These are phyloP conservation scores for Flabesymbios commensalis DNA, from an alignment of 2,888 invertebrate species.

Conservation along the genomic window DNA sequence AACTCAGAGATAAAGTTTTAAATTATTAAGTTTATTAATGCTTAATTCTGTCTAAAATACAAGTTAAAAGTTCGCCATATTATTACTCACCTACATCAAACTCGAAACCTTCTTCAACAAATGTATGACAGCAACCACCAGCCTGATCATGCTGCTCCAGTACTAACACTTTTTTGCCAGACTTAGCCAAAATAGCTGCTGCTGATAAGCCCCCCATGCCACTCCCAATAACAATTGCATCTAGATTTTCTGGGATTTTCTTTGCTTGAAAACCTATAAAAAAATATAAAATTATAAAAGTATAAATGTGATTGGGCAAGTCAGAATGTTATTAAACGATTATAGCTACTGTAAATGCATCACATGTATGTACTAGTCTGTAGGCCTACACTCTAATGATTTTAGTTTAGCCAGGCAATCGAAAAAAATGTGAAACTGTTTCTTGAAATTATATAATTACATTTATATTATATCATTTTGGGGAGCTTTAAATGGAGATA, in stretches of 20 bases:
- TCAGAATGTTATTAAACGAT: background rate
- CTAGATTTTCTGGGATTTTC: slow-evolving; percentile 52
- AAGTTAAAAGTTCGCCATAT: background rate
- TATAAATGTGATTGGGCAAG: background rate
- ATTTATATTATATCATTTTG: too few species aligned
- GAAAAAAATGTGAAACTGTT: background rate
- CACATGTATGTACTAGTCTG: background rate
- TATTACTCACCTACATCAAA: slow-evolving; percentile 61
- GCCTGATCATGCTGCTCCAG: slow-evolving; percentile 62
- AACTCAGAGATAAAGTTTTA: background rate
- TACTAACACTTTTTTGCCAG: slow-evolving; percentile 60
- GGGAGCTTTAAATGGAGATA: too few species aligned
- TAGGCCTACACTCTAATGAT: background rate
- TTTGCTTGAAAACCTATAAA: slow-evolving; percentile 48
- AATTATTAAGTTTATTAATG: background rate
- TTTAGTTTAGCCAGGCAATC: background rate
- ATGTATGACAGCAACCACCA: slow-evolving; percentile 62
- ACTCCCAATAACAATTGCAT: slow-evolving; percentile 61
- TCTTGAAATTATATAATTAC: background rate
- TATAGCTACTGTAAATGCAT: background rate
- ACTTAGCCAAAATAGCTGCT: slow-evolving; percentile 55
- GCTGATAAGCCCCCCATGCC: slow-evolving; percentile 59
- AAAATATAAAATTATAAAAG: background rate
- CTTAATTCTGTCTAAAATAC: background rate
- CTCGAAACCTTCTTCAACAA: slow-evolving; percentile 61